These are phyloP conservation scores for Stegodyphus mimosarum DNA, from an alignment of 1,140 invertebrate species.

Conservation along the genomic window DNA sequence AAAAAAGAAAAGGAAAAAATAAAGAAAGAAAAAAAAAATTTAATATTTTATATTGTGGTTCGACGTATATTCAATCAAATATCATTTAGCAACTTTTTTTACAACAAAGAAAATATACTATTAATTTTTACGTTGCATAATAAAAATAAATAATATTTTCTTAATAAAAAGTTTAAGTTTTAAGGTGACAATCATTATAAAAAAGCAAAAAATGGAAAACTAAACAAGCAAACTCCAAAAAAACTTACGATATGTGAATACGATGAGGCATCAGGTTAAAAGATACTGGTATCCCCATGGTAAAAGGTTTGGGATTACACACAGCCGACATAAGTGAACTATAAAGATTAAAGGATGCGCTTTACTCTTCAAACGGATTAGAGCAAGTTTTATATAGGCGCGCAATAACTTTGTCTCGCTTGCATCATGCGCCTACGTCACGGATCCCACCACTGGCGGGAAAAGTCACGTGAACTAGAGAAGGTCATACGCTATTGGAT, in stretches of 20 bases:
- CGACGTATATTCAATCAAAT: not conserved
- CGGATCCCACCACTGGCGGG: not conserved
- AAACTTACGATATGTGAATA: conserved; percentile 44
- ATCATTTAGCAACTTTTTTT: not conserved
- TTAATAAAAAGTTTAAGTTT: not conserved
- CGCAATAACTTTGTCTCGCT: not conserved
- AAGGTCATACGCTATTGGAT: not conserved
- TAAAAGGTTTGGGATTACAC: not conserved
- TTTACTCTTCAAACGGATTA: not conserved
- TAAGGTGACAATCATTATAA: not conserved
- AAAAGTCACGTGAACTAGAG: not conserved
- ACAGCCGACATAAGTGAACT: not conserved
- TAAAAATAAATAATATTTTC: too few species aligned
- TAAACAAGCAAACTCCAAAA: too few species aligned
- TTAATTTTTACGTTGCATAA: not conserved
- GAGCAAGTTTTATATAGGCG: not conserved
- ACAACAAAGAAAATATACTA: not conserved
- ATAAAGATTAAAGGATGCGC: not conserved
- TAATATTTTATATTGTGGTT: not conserved
- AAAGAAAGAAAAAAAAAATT: not conserved
- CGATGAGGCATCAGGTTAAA: conserved; percentile 45
- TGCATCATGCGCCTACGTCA: not conserved
- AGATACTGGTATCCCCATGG: conserved; percentile 26
- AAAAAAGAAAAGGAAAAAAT: not conserved
- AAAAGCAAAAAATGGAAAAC: too few species aligned